Base-by-base conservation (phyloP, 2,113 vertebrate species). In the Amphilophus citrinellus region DNA sequence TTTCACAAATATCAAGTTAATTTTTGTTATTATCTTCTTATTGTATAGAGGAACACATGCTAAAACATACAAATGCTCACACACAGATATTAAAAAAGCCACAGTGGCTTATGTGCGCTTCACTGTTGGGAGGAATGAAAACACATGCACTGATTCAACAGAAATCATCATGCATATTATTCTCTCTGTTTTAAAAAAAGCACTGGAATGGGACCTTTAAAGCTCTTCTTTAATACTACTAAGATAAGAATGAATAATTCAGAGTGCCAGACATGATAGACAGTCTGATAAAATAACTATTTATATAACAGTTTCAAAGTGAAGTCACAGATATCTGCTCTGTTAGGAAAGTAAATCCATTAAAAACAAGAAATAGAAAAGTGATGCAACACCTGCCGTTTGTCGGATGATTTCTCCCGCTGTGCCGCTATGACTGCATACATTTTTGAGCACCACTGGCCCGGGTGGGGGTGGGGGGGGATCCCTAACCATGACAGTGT, bases 331-430 rank as follows among this genome's bases (percentile, higher is more conserved):
- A 84, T 57, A 59, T 78, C 59, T 76, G 63, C 79, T 30, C 65
- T 63, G 85, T 82, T 82, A 71, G 37, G 39, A 62, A 82, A 83
- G 80, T 53, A 89, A 88, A 87, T 85, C 63, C 79, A 71, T 91
- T 84, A 81, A 88, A 86, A 86, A 85, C 44, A 82, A 76, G 56
- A 58, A 84, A 62, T 57, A 73, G 58, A 87, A 75, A 60, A 50
- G 59, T 85, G 86, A 90, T 82, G 88, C 88, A 90, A 89, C 84
- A 73, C 79, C 77, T 77, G 83, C 80, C 73, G 53, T 85, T 89
- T 76, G 83, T 80, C 14, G 22, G 80, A 65, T 79, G 82, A 84
- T 57, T 89, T 86, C 61, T 83, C 83, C 85, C 76, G 56, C 37
- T 77, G 82, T 30, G 17, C 44, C 7, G 2, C 44, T 17, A 17